Conservation (phyloP, 2,888 invertebrate genomes). For the Drosophila niveifrons region DNA sequence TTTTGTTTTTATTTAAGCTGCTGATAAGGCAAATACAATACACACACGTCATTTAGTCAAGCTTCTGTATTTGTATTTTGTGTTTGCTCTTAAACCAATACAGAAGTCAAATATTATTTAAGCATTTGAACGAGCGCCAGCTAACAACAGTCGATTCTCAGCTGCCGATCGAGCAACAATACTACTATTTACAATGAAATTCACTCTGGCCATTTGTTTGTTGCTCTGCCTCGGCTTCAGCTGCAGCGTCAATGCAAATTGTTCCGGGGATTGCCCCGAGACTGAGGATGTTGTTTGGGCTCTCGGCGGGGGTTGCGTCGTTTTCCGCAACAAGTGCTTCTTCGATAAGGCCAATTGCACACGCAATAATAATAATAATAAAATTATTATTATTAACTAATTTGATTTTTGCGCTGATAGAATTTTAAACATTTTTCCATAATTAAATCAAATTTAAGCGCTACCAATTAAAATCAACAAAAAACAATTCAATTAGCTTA, state of each 20-base stretch:
- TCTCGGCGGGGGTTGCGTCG: constrained; percentile 45
- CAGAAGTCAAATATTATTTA: constrained; percentile 37
- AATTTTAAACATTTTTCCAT: neutral
- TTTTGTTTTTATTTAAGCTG: neutral
- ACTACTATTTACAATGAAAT: constrained; percentile 50
- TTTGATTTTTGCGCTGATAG: too few relatives aligned
- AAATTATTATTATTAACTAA: too few relatives aligned
- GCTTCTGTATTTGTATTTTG: neutral
- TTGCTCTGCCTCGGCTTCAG: constrained; percentile 37
- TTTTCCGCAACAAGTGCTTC: constrained; percentile 64
- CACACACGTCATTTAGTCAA: neutral
- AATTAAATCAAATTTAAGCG: neutral
- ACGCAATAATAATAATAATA: constrained; percentile 33
- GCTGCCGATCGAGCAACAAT: constrained; percentile 22
- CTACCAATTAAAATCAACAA: neutral
- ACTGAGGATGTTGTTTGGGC: constrained; percentile 69
- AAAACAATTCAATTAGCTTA: neutral
- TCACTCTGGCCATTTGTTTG: constrained; percentile 26
- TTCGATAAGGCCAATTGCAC: constrained; percentile 60
- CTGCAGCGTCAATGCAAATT: constrained; percentile 43
- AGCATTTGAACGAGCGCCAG: neutral
- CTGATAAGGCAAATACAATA: constrained; percentile 9
- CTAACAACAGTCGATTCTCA: constrained; percentile 5
- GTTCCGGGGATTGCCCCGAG: constrained; percentile 55
- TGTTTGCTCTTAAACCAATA: constrained; percentile 3